Evolutionary conservation across 2,797 vertebrate species (phyloP), one percentile per base, ranked within the genome.

Genomic region (Sarcophilus harrisii): DNA sequence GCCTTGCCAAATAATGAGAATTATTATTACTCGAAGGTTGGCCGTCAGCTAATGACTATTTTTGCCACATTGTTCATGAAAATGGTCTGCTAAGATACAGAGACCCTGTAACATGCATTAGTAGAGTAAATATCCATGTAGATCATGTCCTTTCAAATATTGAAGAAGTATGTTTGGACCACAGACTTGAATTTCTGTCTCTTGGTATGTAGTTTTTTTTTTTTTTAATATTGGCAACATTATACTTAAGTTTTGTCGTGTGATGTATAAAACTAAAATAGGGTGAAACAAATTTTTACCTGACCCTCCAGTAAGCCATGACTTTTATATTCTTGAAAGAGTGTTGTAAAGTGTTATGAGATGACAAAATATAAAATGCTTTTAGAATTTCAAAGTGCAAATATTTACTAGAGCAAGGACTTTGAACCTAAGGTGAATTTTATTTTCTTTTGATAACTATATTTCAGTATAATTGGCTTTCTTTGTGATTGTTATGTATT

Each of bases 291-390:
- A 24, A 95, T 93, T 94, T 93, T 93, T 91, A 94, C 2, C 59
- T 59, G 93, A 87, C 52, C 5, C 28, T 92, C 90, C 93, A 18
- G 6, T 94, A 93, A 94, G 81, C 13, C 24, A 24, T 81, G 38
- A 45, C 73, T 27, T 38, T 45, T 45, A 27, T 81, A 29, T 91
- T 92, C 92, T 95, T 94, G 38, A 95, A 49, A 10, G 38, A 94
- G 54, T 91, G 52, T 11, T 87, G 30, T 27, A 49, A 95, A 60
- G 57, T 30, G 52, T 66, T 94, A 11, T n/a, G 57, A 87, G 29
- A 59, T 96, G 58, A 92, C 87, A 92, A 96, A 95, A 87, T 93
- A n/a, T 92, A 93, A 91, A 91, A 38, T 2, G 94, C 32, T 95
- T 93, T 93, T 66, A 93, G 16, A 60, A 57, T 60, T 94, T 93